Base-by-base conservation (phyloP, 1,140 invertebrate species). In the Ruditapes philippinarum region DNA sequence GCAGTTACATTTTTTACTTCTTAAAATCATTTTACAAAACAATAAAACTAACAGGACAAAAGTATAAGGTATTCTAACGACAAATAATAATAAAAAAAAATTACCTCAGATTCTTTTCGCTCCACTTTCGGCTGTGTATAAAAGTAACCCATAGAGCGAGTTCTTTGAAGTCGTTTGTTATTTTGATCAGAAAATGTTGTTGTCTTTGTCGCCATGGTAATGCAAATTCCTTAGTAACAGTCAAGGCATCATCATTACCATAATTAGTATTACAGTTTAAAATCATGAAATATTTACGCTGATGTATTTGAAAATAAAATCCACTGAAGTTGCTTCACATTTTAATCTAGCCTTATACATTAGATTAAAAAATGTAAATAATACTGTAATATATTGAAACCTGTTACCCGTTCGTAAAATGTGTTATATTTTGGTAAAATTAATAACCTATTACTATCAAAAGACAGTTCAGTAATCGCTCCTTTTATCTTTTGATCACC, bases 101-200 rank as follows among this genome's bases (percentile, higher is more conserved):
- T 70, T 70, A 70, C 65, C 65, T 70, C 33, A 19, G 65, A 70
- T 70, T 5, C 4, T 57, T 36, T 36, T 38, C 36, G 22, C 36
- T 36, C 33, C 38, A 22, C 65, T 70, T 38, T 40, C 5, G 65
- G 33, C 19, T 38, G 31, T 70, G 65, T 70, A 40, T 40, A 19
- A 38, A 40, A 38, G 38, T 38, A 70, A 4, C 33, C 65, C 3
- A 70, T 1, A 22, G 65, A 40, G 25, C 65, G 33, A 1, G 2
- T 12, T 17, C 36, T 70, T 70, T 70, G 65, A 9, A 36, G 65
- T 70, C 33, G n/a, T 70, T 70, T 70, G 28, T 12, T 38, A 17
- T 70, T 70, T 38, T 70, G 65, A 38, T 70, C 65, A 31, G 65
- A 36, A 40, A 70, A 70, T 38, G 33, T 70, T 36, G 65, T 70